Percentiles rank a stretch among this genome's conserved stretches.
Conservation (phyloP, 2,888 invertebrate species). For the Agrotis ipsilon region DNA sequence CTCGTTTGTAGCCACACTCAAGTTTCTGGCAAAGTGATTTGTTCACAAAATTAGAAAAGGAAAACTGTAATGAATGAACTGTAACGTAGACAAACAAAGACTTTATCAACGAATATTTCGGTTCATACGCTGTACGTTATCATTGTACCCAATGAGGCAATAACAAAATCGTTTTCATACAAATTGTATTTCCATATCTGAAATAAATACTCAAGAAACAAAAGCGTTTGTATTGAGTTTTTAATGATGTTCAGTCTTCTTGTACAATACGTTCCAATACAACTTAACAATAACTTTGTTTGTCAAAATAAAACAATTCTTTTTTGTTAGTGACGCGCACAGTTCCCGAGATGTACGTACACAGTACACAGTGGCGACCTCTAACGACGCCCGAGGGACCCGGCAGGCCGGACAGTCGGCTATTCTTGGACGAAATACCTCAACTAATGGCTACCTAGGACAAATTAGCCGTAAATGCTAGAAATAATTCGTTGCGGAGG, state of each 20-base stretch:
- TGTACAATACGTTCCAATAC: no score
- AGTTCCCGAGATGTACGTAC: background rate
- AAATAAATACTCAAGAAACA: no score
- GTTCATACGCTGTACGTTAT: no score
- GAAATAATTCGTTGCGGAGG: conserved; percentile 25
- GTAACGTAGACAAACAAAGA: no score
- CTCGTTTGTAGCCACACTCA: background rate
- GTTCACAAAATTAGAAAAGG: background rate
- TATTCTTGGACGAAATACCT: conserved; percentile 3
- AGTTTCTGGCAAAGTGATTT: background rate
- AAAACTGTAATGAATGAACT: no score
- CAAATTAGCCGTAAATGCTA: conserved; percentile 33
- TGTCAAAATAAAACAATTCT: background rate
- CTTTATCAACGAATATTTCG: no score
- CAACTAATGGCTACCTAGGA: conserved; percentile 32
- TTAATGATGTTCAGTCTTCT: no score
- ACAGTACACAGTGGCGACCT: background rate
- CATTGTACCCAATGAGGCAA: no score
- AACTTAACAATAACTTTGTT: background rate
- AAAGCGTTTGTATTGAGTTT: no score
- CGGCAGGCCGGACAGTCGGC: background rate
- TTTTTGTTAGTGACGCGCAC: conserved; percentile 1
- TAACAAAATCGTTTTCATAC: no score
- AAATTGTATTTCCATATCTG: no score
- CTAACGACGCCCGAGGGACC: conserved; percentile 13